These are phyloP conservation scores for Rhinolophus sinicus DNA, from an alignment of 2,113 vertebrate species.

Conservation along the genomic window DNA sequence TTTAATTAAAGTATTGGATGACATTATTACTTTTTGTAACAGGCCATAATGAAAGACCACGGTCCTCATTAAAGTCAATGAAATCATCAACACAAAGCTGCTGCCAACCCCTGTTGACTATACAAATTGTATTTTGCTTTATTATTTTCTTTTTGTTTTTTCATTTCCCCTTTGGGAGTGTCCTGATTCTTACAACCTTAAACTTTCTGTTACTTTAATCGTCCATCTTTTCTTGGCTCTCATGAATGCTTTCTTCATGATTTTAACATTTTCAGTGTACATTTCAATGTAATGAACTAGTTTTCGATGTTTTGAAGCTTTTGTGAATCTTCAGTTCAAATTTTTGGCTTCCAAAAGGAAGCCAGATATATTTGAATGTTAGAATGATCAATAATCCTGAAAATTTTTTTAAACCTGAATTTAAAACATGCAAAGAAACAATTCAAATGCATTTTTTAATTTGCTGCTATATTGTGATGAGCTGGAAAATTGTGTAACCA, in stretches of 20 bases:
- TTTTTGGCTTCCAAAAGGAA: not conserved
- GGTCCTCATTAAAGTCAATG: not conserved
- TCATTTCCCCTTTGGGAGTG: not conserved
- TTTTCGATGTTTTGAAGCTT: not conserved
- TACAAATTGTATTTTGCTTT: not conserved
- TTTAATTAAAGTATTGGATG: not conserved
- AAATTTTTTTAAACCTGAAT: not conserved
- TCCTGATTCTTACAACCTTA: not conserved
- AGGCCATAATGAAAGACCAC: not conserved
- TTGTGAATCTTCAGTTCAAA: conserved; percentile 16
- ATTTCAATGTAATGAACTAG: not conserved
- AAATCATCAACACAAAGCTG: not conserved
- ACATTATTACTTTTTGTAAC: conserved; percentile 11
- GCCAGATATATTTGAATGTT: not conserved
- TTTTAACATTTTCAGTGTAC: not conserved
- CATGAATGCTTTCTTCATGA: not conserved
- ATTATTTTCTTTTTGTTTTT: conserved; percentile 1
- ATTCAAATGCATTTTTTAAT: not conserved
- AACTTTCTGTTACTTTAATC: not conserved
- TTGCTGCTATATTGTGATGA: not conserved
- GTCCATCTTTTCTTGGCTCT: conserved; percentile 24
- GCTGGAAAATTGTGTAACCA: not conserved
- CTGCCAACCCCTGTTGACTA: not conserved
- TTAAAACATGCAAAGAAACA: not conserved
- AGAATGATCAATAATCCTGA: not conserved